phyloP scores from a whole-genome alignment of 2,797 vertebrate genomes.

The Muscicapa striata region DNA sequence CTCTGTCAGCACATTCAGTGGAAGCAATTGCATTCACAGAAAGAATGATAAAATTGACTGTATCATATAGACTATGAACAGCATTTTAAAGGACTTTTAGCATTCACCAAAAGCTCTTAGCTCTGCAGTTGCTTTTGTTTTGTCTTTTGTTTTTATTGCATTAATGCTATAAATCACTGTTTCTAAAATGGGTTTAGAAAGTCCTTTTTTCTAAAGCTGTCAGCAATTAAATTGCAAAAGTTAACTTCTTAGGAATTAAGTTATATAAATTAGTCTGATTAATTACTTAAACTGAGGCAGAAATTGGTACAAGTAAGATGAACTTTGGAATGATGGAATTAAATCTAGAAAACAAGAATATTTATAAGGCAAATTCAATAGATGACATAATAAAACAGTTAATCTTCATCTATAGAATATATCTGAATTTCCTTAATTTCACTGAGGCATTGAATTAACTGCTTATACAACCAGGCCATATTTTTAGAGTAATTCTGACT shows the following conservation, averaged over 20 bases:
- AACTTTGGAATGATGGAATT: neutral
- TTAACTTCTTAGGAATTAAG: slow-evolving; percentile 5
- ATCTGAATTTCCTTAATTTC: neutral
- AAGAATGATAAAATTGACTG: slow-evolving; percentile 47
- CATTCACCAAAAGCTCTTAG: slow-evolving; percentile 39
- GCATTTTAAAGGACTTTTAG: slow-evolving; percentile 42
- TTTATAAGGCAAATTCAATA: neutral
- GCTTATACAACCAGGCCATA: neutral
- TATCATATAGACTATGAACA: slow-evolving; percentile 4
- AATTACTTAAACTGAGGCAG: neutral
- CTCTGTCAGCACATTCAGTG: slow-evolving; percentile 32
- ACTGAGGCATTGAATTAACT: neutral
- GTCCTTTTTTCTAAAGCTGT: neutral
- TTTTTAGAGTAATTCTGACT: neutral
- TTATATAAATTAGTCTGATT: neutral
- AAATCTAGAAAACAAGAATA: neutral
- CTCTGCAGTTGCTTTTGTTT: slow-evolving; percentile 45
- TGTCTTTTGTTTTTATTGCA: neutral
- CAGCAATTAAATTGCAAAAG: neutral
- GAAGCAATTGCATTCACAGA: slow-evolving; percentile 44
- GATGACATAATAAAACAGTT: neutral
- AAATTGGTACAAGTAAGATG: neutral
- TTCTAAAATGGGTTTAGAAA: slow-evolving; percentile 28
- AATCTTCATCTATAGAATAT: neutral
- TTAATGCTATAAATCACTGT: neutral